Evolutionary conservation across 1,140 invertebrate genomes (phyloP), one percentile per base, ranked within the genome.

Genomic region (Acyrthosiphon pisum): DNA sequence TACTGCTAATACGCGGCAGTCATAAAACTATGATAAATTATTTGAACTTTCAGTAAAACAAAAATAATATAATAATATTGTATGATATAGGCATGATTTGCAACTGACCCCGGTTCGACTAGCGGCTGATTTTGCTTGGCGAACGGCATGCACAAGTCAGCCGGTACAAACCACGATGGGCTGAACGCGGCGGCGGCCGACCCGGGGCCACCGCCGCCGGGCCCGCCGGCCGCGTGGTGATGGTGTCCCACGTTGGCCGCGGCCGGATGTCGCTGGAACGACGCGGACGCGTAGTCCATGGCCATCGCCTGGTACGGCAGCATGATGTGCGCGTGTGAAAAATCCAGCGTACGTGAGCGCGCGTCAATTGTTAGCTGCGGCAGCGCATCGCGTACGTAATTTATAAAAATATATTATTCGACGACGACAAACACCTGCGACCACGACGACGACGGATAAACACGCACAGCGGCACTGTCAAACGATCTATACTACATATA

Each of bases 111-210:
- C 96, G 97, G 97, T 96, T 98, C 97, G 96, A 98, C 97, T 96
- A 97, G 97, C 96, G 97, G 97, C 96, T 96, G 96, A 94, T 90
- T 93, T 14, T 96, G 96, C 97, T 97, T 96, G 97, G 97, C 96
- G 97, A 97, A 96, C 97, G 96, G 95, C 95, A 97, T 97, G 97
- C 97, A 98, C 95, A 98, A 96, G 96, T 98, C 97, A 96, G 97
- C 97, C 96, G 97, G 97, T 97, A 98, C 97, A 96, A 98, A 98
- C 97, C 97, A 98, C 96, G 97, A 98, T 96, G 98, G 97, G 95
- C 97, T 97, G 96, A 98, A 98, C 76, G 96, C 95, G 95, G 96
- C 95, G 95, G 95, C 95, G 81, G 96, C 95, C 95, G 93, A 95
- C 94, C 94, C 46, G 2, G 56, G 26, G 14, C 91, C 81, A 96